phyloP scores from a whole-genome alignment of 2,797 vertebrate genomes.

The Poeciliopsis turneri region DNA sequence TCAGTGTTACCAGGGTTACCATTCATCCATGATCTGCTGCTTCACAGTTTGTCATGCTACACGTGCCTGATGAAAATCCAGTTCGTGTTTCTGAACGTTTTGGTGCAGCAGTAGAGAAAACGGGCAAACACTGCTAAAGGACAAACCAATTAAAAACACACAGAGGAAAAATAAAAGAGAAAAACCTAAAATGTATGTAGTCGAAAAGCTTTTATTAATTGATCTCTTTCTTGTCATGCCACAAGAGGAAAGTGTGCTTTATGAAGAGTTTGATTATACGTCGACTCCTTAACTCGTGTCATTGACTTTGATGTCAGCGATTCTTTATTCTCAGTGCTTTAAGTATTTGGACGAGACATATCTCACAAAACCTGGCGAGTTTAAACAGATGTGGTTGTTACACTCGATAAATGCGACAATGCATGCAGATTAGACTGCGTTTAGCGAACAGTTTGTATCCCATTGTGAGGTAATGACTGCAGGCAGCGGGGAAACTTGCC shows the following conservation, averaged over 20 bases:
- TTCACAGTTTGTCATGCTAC: background rate
- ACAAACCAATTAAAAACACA: background rate
- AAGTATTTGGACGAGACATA: background rate
- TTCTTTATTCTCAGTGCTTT: background rate
- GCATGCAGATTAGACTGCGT: background rate
- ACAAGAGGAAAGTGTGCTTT: background rate
- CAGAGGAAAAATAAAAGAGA: background rate
- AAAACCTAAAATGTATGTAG: background rate
- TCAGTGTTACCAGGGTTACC: background rate
- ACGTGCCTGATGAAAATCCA: background rate
- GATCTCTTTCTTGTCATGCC: background rate
- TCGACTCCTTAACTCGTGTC: background rate
- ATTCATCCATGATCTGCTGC: background rate
- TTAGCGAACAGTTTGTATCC: background rate
- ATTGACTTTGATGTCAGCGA: slow-evolving; percentile 4
- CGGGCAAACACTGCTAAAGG: background rate
- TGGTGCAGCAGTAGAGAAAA: background rate
- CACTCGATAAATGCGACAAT: slow-evolving; percentile 6
- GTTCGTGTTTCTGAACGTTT: background rate
- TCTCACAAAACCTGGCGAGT: slow-evolving; percentile 16
- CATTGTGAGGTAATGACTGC: slow-evolving; percentile 41
- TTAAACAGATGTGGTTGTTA: slow-evolving; percentile 17
- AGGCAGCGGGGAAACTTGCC: slow-evolving; percentile 34
- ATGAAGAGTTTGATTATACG: background rate
- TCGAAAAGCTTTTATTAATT: background rate